A percentile compares a stretch with the other conserved stretches of the same genome.
phyloP scores from a whole-genome alignment of 2,888 invertebrate species.

The Drosophila nigricruria region DNA sequence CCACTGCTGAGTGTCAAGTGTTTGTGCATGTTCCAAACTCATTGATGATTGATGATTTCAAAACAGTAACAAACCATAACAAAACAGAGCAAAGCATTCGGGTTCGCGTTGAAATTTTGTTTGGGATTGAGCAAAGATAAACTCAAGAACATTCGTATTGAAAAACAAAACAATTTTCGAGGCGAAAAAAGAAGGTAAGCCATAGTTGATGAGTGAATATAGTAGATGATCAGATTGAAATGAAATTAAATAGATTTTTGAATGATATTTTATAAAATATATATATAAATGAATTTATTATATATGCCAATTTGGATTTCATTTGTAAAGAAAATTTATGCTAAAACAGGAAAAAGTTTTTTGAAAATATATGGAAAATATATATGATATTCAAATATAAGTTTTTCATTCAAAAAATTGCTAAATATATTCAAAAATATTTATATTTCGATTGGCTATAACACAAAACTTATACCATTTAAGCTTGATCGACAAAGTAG shows the following conservation, averaged over 20 bases:
- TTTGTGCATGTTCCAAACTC: constrained; percentile 34
- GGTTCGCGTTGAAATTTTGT: background rate
- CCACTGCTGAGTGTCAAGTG: constrained; percentile 36
- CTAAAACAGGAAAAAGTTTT: no score
- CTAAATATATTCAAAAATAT: no score
- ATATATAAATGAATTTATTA: no score
- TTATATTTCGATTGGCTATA: no score
- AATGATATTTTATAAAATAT: background rate
- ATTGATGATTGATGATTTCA: constrained; percentile 2
- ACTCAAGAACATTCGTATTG: constrained; percentile 7
- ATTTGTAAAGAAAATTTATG: no score
- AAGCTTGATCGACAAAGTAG: no score
- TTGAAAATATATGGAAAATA: no score
- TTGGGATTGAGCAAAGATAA: background rate
- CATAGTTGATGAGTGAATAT: background rate
- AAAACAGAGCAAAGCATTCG: constrained; percentile 6
- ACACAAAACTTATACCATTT: no score
- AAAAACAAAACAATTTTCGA: background rate
- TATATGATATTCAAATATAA: no score
- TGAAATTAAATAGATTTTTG: no score
- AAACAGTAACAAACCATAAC: background rate
- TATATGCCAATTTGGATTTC: no score
- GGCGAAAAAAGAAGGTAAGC: background rate
- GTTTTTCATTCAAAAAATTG: no score
- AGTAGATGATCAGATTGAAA: background rate